Evolutionary conservation across 1,140 invertebrate species (phyloP), one percentile per base, ranked within the genome.

Genomic region (Thaumetopoea pityocampa): DNA sequence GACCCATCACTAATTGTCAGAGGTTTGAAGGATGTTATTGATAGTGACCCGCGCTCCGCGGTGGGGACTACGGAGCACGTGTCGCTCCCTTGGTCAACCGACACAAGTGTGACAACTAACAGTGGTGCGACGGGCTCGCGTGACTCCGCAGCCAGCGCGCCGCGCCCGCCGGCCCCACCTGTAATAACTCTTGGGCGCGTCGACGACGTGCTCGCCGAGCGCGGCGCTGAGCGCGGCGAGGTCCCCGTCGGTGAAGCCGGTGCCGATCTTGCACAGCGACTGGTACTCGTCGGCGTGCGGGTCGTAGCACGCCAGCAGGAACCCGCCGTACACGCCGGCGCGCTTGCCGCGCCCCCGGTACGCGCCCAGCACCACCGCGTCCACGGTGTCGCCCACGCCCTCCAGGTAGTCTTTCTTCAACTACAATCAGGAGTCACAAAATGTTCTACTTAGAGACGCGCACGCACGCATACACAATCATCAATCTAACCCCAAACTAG

Each of bases 351-450:
- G 94, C 0, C 98, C 98, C 22, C 91, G 83, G 85, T 96, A 99
- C 0, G 93, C 98, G 42, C 98, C 98, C 41, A 99, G 93, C 0
- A 99, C 97, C 3, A 99, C 96, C n/a, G 92, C 88, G 87, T 98
- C 96, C 18, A 98, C 80, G 0, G 95, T 98, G 79, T 98, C 97
- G 0, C 97, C 96, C 7, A 96, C 92, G 26, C 96, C 96, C 16
- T 98, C 96, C 38, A 99, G 85, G 86, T 99, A 99, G 88, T 99
- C 97, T 76, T 99, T 99, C 77, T 99, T 99, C 26, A 99, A 72
- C 89, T 85, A 57, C 2, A 12, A 12, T 9, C 1, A 6, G 5
- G 3, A 7, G 12, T 12, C 5, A 11, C 12, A 9, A 11, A 3
- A 7, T 7, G 8, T 5, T 28, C 3, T 15, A n/a, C 29, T 1